Conservation (phyloP, 2,113 vertebrate species). For the Tonatia bakeri region DNA sequence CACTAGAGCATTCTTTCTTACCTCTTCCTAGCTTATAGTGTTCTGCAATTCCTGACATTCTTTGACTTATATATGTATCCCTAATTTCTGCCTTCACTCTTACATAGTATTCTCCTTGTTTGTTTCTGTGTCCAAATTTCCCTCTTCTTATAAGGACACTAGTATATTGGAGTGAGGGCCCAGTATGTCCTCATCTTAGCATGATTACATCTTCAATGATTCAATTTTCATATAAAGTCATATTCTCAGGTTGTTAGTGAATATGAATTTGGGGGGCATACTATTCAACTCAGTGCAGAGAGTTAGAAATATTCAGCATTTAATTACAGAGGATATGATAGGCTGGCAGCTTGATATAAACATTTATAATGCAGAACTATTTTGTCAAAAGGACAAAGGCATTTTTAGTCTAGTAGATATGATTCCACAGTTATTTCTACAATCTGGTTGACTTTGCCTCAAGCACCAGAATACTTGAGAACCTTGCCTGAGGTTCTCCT, state of each 20-base stretch:
- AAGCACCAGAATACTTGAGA: not conserved
- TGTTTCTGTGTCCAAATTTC: not conserved
- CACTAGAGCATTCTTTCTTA: not conserved
- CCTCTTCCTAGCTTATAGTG: not conserved
- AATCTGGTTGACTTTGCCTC: not conserved
- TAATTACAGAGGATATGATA: not conserved
- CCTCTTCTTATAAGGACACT: not conserved
- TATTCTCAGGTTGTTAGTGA: not conserved
- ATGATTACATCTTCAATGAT: not conserved
- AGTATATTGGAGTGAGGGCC: not conserved
- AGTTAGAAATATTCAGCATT: not conserved
- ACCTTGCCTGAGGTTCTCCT: not conserved
- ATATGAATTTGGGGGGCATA: not conserved
- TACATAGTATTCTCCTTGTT: not conserved
- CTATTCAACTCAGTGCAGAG: not conserved
- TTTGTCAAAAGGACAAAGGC: not conserved
- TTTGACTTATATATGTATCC: not conserved
- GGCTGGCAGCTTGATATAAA: not conserved
- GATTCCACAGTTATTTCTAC: not conserved
- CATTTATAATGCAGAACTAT: not conserved
- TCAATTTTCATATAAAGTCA: not conserved
- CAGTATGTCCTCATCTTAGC: not conserved
- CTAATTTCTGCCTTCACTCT: not conserved
- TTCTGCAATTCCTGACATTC: not conserved
- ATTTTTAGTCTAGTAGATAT: not conserved